These are phyloP conservation scores for Panthera uncia DNA, from an alignment of 2,113 vertebrate genomes.

Conservation along the genomic window DNA sequence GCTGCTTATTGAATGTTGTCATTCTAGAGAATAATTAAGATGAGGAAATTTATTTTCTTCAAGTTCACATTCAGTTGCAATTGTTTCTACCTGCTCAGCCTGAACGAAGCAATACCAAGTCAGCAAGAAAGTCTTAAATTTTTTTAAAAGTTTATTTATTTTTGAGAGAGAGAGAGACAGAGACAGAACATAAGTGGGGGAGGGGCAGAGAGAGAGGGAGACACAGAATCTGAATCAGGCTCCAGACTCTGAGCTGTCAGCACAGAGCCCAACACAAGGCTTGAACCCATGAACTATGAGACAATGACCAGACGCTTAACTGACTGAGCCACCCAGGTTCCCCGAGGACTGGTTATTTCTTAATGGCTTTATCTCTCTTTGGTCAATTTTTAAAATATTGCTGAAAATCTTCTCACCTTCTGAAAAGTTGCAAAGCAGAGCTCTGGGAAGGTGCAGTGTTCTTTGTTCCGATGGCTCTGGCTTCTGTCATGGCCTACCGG, in stretches of 20 bases:
- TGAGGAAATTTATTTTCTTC: slow-evolving; percentile 68
- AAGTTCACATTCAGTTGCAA: neutral
- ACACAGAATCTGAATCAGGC: too few species aligned
- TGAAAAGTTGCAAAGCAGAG: neutral
- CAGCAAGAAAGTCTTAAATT: slow-evolving; percentile 9
- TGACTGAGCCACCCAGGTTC: too few species aligned
- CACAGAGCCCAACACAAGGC: too few species aligned
- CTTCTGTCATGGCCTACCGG: neutral
- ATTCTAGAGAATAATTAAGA: slow-evolving; percentile 70
- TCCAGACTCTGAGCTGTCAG: too few species aligned
- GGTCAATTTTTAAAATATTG: slow-evolving; percentile 34
- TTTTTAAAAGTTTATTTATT: too few species aligned
- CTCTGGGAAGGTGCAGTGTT: neutral
- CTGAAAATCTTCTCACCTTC: slow-evolving; percentile 57
- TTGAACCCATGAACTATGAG: too few species aligned
- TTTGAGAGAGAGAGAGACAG: too few species aligned
- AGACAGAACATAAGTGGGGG: too few species aligned
- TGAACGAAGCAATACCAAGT: slow-evolving; percentile 43
- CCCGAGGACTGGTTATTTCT: slow-evolving; percentile 51
- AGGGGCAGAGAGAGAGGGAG: too few species aligned
- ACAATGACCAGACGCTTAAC: too few species aligned
- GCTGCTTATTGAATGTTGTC: neutral
- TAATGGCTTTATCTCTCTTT: slow-evolving; percentile 49
- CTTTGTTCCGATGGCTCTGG: neutral
- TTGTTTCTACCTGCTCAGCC: slow-evolving; percentile 56